phyloP scores from a whole-genome alignment of 2,113 vertebrate genomes.

The Megaceryle torquata region DNA sequence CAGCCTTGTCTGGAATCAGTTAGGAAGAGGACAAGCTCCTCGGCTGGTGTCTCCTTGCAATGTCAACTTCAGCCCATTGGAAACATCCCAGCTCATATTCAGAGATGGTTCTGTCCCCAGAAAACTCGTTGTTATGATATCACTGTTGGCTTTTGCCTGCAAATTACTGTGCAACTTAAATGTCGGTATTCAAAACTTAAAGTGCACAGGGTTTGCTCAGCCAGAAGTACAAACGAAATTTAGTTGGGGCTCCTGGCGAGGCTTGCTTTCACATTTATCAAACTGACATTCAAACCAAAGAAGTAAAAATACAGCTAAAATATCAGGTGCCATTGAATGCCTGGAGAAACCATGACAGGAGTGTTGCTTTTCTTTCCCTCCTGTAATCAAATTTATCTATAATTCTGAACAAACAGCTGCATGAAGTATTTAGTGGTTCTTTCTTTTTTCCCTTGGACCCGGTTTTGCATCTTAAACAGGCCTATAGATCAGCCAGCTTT shows the following conservation, averaged over 20 bases:
- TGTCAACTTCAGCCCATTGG: constrained; percentile 32
- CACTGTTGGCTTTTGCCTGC: constrained; percentile 52
- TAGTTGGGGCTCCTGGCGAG: constrained; percentile 56
- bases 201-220: constrained; percentile 43
- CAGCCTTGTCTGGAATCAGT: constrained; percentile 42
- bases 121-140: constrained; percentile 59
- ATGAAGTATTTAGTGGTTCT: not conserved
- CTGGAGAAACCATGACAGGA: constrained; percentile 11
- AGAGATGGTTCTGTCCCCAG: constrained; percentile 51
- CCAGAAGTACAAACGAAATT: constrained; percentile 63
- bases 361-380: constrained; percentile 16
- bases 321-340: constrained; percentile 39
- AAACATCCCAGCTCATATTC: constrained; percentile 13
- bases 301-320: constrained; percentile 50
- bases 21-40: constrained; percentile 29
- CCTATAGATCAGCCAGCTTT: not conserved
- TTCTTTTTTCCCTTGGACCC: constrained; percentile 8
- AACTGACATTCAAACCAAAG: constrained; percentile 56
- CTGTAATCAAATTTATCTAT: constrained; percentile 17
- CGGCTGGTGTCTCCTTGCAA: constrained; percentile 4
- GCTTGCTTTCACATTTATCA: constrained; percentile 62
- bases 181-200: constrained; percentile 58
- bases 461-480: constrained; percentile 5
- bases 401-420: constrained; percentile 2
- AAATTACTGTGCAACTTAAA: constrained; percentile 58